A percentile compares a stretch with the other conserved stretches of the same genome.
Conservation (phyloP, 2,888 invertebrate species). For the Calameuta pallipes region DNA sequence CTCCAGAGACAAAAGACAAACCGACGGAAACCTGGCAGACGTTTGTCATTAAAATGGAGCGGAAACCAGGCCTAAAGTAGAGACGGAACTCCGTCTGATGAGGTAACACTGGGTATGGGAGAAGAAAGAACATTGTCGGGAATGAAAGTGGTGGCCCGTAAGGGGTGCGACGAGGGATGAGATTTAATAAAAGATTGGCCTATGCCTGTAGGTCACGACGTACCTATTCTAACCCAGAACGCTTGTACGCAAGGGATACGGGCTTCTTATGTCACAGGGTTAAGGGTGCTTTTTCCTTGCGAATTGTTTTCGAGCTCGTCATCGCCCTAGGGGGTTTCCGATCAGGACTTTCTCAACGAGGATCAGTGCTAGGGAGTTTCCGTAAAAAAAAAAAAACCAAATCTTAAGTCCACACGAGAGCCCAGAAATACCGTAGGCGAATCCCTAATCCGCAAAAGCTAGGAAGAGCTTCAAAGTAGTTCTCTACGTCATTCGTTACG, state of each 20-base stretch:
- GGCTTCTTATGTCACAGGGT: slow-evolving; percentile 13
- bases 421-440: neutral
- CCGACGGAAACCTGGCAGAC: slow-evolving; percentile 46
- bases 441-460: neutral
- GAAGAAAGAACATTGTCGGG: slow-evolving; percentile 18
- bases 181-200: slow-evolving; percentile 55
- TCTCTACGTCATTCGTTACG: neutral
- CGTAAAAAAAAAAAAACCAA: neutral
- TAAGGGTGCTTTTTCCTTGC: slow-evolving; percentile 17
- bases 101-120: slow-evolving; percentile 27
- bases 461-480: too few species aligned
- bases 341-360: slow-evolving; percentile 11
- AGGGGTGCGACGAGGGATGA: slow-evolving; percentile 31
- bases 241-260: slow-evolving; percentile 18
- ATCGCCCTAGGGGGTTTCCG: slow-evolving; percentile 13
- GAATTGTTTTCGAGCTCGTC: slow-evolving; percentile 17
- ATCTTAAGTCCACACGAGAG: neutral
- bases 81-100: slow-evolving; percentile 53
- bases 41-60: slow-evolving; percentile 52
- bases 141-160: slow-evolving; percentile 24
- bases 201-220: slow-evolving; percentile 28
- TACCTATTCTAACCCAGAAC: slow-evolving; percentile 13
- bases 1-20: neutral
- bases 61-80: slow-evolving; percentile 52
- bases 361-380: neutral